These are phyloP conservation scores for Scaptomyza cyrtandrae DNA, from an alignment of 2,888 invertebrate species.

Conservation along the genomic window DNA sequence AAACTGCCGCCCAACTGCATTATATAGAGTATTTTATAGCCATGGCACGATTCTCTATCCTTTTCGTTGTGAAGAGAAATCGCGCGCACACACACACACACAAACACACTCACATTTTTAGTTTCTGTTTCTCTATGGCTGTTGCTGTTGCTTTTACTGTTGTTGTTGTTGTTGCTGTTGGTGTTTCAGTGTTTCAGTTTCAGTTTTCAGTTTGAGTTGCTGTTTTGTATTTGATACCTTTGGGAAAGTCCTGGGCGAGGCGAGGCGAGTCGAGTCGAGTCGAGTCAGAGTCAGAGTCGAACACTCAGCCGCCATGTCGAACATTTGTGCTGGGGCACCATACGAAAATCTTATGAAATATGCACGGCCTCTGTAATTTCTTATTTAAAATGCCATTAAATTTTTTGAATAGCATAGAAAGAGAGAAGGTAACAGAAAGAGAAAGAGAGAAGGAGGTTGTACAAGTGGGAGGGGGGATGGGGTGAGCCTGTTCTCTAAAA, in stretches of 20 bases:
- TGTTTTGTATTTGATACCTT: slow-evolving; percentile 74
- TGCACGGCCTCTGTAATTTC: slow-evolving; percentile 84
- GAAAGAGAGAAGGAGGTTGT: slow-evolving; percentile 3
- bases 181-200: slow-evolving; percentile 45
- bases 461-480: slow-evolving; percentile 1
- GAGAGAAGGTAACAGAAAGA: slow-evolving; percentile 16
- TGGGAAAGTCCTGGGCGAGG: slow-evolving; percentile 62
- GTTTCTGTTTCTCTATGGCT: slow-evolving; percentile 36
- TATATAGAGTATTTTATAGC: slow-evolving; percentile 61
- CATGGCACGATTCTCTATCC: slow-evolving; percentile 53
- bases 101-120: slow-evolving; percentile 53
- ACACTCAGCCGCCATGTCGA: slow-evolving; percentile 71
- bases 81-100: slow-evolving; percentile 35
- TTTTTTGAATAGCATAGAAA: slow-evolving; percentile 83
- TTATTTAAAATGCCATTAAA: slow-evolving; percentile 85
- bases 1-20: slow-evolving; percentile 56
- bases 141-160: slow-evolving; percentile 10
- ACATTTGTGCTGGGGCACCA: slow-evolving; percentile 56
- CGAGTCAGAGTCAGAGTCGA: slow-evolving; percentile 40
- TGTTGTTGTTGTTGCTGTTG: slow-evolving; percentile 13
- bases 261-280: slow-evolving; percentile 15
- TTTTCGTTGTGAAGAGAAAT: slow-evolving; percentile 10
- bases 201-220: slow-evolving; percentile 53
- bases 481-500: slow-evolving; percentile 54
- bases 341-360: slow-evolving; percentile 83